phyloP scores from a whole-genome alignment of 2,797 vertebrate genomes.

The Adelosebastes latens region DNA sequence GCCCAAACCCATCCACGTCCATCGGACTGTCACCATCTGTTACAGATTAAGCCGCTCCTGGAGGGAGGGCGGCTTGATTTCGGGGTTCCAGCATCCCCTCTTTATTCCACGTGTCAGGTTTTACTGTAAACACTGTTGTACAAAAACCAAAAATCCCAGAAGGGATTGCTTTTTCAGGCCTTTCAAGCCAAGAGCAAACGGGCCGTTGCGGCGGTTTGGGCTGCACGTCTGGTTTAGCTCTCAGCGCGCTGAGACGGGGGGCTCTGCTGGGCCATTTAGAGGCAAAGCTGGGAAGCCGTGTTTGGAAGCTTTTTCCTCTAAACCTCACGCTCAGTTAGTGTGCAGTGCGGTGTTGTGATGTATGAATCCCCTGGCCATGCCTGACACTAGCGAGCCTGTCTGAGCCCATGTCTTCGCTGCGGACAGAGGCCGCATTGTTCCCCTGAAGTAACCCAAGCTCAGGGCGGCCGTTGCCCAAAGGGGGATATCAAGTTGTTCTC shows the following conservation, averaged over 20 bases:
- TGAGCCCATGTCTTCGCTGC: slow-evolving; percentile 72
- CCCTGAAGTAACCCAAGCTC: slow-evolving; percentile 80
- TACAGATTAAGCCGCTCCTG: slow-evolving; percentile 77
- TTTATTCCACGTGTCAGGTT: slow-evolving; percentile 79
- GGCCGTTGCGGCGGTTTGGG: slow-evolving; percentile 44
- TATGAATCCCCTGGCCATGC: slow-evolving; percentile 76
- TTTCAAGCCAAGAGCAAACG: slow-evolving; percentile 71
- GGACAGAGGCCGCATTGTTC: slow-evolving; percentile 87
- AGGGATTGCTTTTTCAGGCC: slow-evolving; percentile 59
- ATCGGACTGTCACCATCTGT: slow-evolving; percentile 80
- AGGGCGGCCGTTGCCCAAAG: slow-evolving; percentile 70
- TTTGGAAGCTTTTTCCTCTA: slow-evolving; percentile 66
- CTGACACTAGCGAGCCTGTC: slow-evolving; percentile 77
- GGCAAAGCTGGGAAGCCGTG: slow-evolving; percentile 62
- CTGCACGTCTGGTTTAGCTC: slow-evolving; percentile 72
- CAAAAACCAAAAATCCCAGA: slow-evolving; percentile 76
- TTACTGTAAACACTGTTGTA: slow-evolving; percentile 82
- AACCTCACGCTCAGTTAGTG: slow-evolving; percentile 57
- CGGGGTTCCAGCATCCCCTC: slow-evolving; percentile 63
- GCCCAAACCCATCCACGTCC: slow-evolving; percentile 73
- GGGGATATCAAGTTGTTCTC: slow-evolving; percentile 82
- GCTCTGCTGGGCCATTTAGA: slow-evolving; percentile 66
- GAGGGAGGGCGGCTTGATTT: slow-evolving; percentile 75
- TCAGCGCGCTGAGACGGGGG: slow-evolving; percentile 51
- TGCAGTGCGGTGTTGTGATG: slow-evolving; percentile 72